Percentiles rank a stretch among this genome's conserved stretches.
These are phyloP conservation scores for Sarcophaga bullata DNA, from an alignment of 1,140 invertebrate genomes.

Conservation along the genomic window DNA sequence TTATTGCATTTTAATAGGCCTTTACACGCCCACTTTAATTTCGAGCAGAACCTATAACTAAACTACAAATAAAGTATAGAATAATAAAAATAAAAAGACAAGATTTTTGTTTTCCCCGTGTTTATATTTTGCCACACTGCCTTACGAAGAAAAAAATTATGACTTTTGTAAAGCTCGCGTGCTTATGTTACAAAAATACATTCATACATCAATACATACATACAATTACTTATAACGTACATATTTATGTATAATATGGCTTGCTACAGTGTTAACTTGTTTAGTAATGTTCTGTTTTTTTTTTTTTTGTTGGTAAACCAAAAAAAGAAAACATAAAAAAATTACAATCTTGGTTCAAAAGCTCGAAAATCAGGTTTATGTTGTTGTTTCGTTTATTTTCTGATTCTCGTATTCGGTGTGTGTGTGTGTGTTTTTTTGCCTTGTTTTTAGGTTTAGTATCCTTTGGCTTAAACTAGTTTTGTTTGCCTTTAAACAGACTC, in stretches of 20 bases:
- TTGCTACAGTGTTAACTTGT: constrained; percentile 28
- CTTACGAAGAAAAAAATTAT: not conserved
- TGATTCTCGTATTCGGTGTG: not conserved
- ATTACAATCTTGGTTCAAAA: constrained; percentile 20
- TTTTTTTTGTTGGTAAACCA: not conserved
- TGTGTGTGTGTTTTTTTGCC: not conserved
- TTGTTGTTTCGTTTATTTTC: not conserved
- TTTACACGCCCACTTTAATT: constrained; percentile 30
- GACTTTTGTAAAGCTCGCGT: constrained; percentile 32
- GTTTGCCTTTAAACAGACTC: not conserved
- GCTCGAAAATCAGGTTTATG: constrained; percentile 32
- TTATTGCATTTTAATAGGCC: constrained; percentile 37
- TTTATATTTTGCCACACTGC: not conserved
- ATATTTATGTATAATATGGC: not conserved
- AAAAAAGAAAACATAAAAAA: not conserved
- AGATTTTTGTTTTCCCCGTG: not conserved
- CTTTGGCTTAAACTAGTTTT: constrained; percentile 33
- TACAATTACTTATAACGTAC: no score
- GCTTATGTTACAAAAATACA: not conserved
- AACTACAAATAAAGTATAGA: no score
- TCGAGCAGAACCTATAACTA: no score
- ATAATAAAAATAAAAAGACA: not conserved
- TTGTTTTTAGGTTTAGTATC: not conserved
- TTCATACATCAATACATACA: no score
- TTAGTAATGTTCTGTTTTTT: constrained; percentile 1